Base-by-base conservation (phyloP, 2,888 invertebrate genomes). In the Neria commutata region DNA sequence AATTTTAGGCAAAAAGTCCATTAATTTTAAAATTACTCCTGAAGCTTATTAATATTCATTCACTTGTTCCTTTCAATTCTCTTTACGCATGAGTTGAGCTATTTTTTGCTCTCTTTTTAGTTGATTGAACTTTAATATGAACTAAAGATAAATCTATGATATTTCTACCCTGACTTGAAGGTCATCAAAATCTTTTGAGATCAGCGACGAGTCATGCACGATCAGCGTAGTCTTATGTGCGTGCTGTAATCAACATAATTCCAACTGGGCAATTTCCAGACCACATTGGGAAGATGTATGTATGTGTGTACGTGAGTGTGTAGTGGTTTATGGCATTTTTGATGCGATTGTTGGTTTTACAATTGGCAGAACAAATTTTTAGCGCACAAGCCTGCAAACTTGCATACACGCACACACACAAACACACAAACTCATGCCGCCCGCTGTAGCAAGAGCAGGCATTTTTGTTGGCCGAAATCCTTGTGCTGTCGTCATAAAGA, bases 381-480 rank as follows among this genome's bases (percentile, higher is more conserved):
- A 10, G 6, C 10, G 6, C 49, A n/a, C 5, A 29, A 10, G 10
- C 26, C 6, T 16, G 10, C 49, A 26, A 25, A 24, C 19, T 11
- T 33, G 29, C 37, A 34, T 21, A 50, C 21, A 3, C 19, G 23
- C 49, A 49, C 34, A 52, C 3, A 42, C 14, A 19, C 40, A 42
- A 10, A 52, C 42, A 52, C 52, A 23, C 48, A 46, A 19, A 46
- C 21, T 6, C 21, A 19, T 21, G 46, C 4, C 5, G 19, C 11
- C 11, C 5, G n/a, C 46, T 46, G 17, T 46, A n/a, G n/a, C n/a
- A n/a, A n/a, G n/a, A n/a, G n/a, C n/a, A n/a, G 46, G 46, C 65
- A 72, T 70, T 70, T 62, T 59, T 60, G n/a, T n/a, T n/a, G n/a
- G n/a, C n/a, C n/a, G 68, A 65, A 61, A 71, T 64, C 63, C 59